phyloP scores from a whole-genome alignment of 2,113 vertebrate species.

The Agapornis roseicollis region DNA sequence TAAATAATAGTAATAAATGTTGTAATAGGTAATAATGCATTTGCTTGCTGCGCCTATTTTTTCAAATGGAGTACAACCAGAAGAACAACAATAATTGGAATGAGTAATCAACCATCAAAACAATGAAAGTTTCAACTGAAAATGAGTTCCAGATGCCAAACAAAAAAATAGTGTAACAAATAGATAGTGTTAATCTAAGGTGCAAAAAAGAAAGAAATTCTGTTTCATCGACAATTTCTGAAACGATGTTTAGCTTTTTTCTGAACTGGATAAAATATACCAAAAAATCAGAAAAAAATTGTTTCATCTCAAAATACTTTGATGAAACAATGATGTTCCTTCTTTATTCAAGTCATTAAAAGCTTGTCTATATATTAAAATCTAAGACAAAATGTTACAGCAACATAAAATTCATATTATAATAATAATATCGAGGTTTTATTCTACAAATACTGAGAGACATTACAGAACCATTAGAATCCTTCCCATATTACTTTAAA shows the following conservation, averaged over 20 bases:
- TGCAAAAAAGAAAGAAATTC: background rate
- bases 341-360: background rate
- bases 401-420: background rate
- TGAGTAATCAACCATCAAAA: slow-evolving; percentile 16
- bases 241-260: background rate
- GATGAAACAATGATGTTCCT: background rate
- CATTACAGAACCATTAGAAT: background rate
- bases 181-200: background rate
- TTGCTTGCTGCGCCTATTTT: background rate
- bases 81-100: slow-evolving; percentile 5
- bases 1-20: background rate
- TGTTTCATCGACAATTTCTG: background rate
- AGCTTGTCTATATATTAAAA: background rate
- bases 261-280: background rate
- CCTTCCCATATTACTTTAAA: background rate
- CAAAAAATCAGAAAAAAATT: background rate
- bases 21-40: slow-evolving; percentile 1
- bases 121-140: background rate
- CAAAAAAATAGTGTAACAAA: background rate
- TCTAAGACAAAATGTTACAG: background rate
- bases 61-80: background rate
- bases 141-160: background rate
- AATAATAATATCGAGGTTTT: background rate
- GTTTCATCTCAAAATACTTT: background rate
- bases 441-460: background rate